Evolutionary conservation across 2,888 invertebrate species (phyloP), one percentile per base, ranked within the genome.

Genomic region (Drosophila ezoana): DNA sequence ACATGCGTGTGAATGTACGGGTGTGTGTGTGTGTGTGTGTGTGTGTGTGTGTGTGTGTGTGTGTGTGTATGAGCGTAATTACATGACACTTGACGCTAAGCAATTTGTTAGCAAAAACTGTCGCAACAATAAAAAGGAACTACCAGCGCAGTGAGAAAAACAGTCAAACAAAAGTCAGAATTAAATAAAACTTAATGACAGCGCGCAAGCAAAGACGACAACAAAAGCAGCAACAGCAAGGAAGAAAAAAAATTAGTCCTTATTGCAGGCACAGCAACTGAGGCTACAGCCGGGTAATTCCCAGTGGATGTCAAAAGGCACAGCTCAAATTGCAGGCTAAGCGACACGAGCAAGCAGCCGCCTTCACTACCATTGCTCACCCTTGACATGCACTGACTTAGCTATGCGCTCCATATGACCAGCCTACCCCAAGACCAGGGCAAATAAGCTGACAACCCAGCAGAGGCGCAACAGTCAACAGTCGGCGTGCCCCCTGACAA

Each of bases 31-130:
- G 47, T 44, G 40, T 62, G 49, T 54, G 37, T 58, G 62, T 65
- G 57, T 73, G 67, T 67, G 33, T 65, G 64, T 45, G 41, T 23
- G 37, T 38, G 38, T 48, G 47, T 44, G 40, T 62, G 49, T 54
- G 37, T 58, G 62, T 65, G 57, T 73, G 67, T 67, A 37, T 65
- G 64, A 68, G 62, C 90, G 90, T 91, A 90, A 90, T 90, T 91
- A 91, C 91, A 91, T 80, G 90, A 89, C 91, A 90, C 90, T 90
- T 90, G 90, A 90, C 91, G 91, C 91, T 88, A 86, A 90, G 90
- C 91, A 91, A 90, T 91, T 91, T 91, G 90, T 90, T 89, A 80
- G 86, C 89, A 76, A 80, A 87, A 83, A 83, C 87, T 88, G 83
- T 88, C 84, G 81, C 89, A 88, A 88, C 84, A 83, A 83, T 88